A percentile compares a stretch with the other conserved stretches of the same genome.
Conservation (phyloP, 2,113 vertebrate genomes). For the Stomatorhinus ivindoensis region DNA sequence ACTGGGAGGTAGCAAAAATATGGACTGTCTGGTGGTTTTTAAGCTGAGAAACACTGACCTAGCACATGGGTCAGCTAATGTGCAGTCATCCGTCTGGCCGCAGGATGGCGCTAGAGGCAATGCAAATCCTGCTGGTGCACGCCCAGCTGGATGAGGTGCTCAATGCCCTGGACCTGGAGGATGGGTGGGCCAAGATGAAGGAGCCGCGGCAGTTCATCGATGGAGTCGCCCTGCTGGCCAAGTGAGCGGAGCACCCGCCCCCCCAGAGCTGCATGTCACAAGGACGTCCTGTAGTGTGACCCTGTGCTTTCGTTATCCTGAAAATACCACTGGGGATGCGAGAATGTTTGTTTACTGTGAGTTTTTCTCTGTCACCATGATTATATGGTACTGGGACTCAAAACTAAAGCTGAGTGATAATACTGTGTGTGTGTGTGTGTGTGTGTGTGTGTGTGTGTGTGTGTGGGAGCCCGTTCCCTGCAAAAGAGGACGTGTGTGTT, state of each 20-base stretch:
- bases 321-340: neutral
- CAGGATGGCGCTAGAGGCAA: constrained; percentile 69
- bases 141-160: constrained; percentile 66
- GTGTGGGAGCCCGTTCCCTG: neutral
- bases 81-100: neutral
- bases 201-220: constrained; percentile 58
- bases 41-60: neutral
- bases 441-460: neutral
- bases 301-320: neutral
- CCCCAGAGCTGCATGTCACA: neutral
- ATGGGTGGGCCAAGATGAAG: constrained; percentile 70
- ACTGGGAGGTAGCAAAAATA: neutral
- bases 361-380: neutral
- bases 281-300: neutral
- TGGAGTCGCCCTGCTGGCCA: constrained; percentile 67
- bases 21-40: neutral
- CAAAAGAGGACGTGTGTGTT: neutral
- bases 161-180: constrained; percentile 49
- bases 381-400: neutral
- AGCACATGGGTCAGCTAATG: neutral
- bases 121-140: constrained; percentile 63
- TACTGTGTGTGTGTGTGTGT: neutral
- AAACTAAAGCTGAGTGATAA: neutral
- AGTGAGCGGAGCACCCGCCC: constrained; percentile 45
- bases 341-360: neutral